A percentile compares a stretch with the other conserved stretches of the same genome.
Conservation (phyloP, 2,888 invertebrate genomes). For the Lasioglossum pauxillum region DNA sequence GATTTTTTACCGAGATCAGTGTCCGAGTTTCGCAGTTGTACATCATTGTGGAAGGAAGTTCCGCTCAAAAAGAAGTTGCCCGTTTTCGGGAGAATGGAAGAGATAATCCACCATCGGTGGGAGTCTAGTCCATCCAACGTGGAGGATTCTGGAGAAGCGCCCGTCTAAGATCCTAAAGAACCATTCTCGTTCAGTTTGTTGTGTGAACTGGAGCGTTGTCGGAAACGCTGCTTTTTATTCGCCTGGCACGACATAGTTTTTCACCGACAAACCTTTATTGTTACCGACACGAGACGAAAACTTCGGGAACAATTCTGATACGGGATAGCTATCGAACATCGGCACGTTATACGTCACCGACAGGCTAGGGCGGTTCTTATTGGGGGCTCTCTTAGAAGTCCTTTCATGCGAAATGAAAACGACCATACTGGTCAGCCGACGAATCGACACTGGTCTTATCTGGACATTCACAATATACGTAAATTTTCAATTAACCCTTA, state of each 20-base stretch:
- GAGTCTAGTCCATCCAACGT: neutral
- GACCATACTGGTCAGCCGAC: neutral
- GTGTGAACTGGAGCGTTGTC: neutral
- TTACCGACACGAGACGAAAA: neutral
- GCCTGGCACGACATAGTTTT: neutral
- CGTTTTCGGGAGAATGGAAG: neutral
- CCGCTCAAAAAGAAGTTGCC: neutral
- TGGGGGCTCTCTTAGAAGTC: neutral
- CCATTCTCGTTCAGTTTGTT: neutral
- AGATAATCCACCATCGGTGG: neutral
- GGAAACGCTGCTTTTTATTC: neutral
- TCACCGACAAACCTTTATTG: constrained; percentile 1
- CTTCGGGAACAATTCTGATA: constrained; percentile 1
- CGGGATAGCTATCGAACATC: neutral
- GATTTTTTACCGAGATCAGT: neutral
- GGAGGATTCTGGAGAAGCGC: neutral
- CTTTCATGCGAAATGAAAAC: neutral
- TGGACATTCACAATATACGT: neutral
- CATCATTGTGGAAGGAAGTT: neutral
- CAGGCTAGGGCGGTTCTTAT: neutral
- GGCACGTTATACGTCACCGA: neutral
- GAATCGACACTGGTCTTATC: neutral
- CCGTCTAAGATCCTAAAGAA: constrained; percentile 1
- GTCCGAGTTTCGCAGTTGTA: neutral
- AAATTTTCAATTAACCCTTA: neutral